Base-by-base conservation (phyloP, 2,797 vertebrate species). In the Cyprinella venusta region DNA sequence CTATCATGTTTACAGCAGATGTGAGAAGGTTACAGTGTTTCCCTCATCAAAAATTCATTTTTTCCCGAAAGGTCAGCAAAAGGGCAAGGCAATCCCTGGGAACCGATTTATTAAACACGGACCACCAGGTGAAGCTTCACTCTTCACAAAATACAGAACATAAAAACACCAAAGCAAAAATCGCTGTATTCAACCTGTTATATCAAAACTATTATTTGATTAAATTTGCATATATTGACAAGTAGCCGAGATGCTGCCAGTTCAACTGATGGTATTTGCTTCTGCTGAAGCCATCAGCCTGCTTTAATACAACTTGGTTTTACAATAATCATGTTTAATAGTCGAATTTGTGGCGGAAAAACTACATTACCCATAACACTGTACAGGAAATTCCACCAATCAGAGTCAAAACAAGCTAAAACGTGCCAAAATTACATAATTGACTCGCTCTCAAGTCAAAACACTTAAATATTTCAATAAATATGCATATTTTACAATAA, bases 11-110 rank as follows among this genome's bases (percentile, higher is more conserved):
- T 61, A 33, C 56, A 80, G 69, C 67, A 61, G 26, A 7, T 18
- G 67, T n/a, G 24, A 45, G 54, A 80, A 80, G 68, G 54, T 80
- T 9, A 71, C 68, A 5, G 52, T 45, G 79, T 63, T 71, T 63
- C 54, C 40, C 64, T 69, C 71, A 81, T 81, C 54, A 76, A 76
- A 81, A 16, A 65, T 63, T 40, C 18, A 52, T 52, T 80, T 71
- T 70, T 52, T 59, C 0, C 54, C 48, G 42, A 80, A 80, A 80
- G 68, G 68, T 40, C 54, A 72, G 40, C 59, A 61, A 80, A 80
- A 59, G 67, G 79, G 52, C 79, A 45, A 36, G 19, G 19, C 4
- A 8, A 21, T 79, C 77, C 48, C 77, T 38, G 48, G 30, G 54
- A 13, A 36, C 30, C 36, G 30, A 61, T 8, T 38, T 36, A 36